Evolutionary conservation across 1,140 invertebrate species (phyloP).

Genomic region (Camponotus floridanus): DNA sequence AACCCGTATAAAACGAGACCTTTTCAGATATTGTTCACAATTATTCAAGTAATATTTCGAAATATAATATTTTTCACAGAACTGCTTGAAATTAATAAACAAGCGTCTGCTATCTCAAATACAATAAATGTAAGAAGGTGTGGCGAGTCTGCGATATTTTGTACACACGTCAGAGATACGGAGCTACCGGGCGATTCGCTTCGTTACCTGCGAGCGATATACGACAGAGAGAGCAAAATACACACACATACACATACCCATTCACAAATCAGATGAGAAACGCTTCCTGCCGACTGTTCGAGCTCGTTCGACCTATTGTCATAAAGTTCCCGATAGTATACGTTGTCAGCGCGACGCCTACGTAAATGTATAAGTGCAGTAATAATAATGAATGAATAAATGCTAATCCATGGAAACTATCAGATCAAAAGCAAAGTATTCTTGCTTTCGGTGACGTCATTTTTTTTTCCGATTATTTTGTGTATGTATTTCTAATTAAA

Average conservation of each 20-base stretch:
- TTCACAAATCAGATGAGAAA: slow-evolving; percentile 80
- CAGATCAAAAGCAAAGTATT: slow-evolving; percentile 32
- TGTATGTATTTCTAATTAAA: slow-evolving; percentile 17
- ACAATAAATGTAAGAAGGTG: neutral
- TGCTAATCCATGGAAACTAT: slow-evolving; percentile 27
- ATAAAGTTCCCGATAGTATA: slow-evolving; percentile 67
- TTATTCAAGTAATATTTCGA: neutral
- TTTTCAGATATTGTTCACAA: neutral
- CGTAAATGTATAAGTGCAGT: slow-evolving; percentile 1
- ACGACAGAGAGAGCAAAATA: slow-evolving; percentile 60
- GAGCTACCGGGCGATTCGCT: slow-evolving; percentile 75
- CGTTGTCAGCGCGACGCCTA: slow-evolving; percentile 12
- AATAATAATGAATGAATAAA: slow-evolving; percentile 19
- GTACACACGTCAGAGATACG: slow-evolving; percentile 32
- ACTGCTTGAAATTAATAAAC: slow-evolving; percentile 17
- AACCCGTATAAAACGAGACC: neutral
- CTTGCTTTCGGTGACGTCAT: neutral
- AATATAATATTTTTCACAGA: neutral
- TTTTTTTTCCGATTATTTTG: neutral
- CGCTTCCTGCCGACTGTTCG: slow-evolving; percentile 77
- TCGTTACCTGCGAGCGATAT: slow-evolving; percentile 75
- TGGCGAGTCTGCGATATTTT: neutral
- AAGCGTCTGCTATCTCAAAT: neutral
- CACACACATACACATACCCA: slow-evolving; percentile 63
- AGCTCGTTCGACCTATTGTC: slow-evolving; percentile 78